These are phyloP conservation scores for Ophion slaviceki DNA, from an alignment of 2,888 invertebrate genomes.

Conservation along the genomic window DNA sequence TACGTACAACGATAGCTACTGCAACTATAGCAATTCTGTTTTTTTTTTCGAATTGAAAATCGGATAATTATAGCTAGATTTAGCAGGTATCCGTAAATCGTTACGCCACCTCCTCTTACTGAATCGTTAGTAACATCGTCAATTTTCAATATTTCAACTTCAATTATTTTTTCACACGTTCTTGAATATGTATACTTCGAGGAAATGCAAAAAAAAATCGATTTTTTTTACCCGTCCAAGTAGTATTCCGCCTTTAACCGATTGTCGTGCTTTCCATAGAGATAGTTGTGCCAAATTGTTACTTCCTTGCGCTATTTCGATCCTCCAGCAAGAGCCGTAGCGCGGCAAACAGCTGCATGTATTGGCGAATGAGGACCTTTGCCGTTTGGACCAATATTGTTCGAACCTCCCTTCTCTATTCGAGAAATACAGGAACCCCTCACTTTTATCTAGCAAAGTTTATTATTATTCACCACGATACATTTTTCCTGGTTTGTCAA, in stretches of 20 bases:
- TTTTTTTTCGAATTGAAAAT: no score
- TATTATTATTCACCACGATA: not conserved
- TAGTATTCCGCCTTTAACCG: not conserved
- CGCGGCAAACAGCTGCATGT: not conserved
- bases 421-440: slow-evolving; percentile 1
- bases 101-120: no score
- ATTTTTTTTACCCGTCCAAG: no score
- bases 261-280: slow-evolving; percentile 17
- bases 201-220: no score
- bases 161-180: no score
- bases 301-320: slow-evolving; percentile 1
- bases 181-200: no score
- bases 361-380: not conserved
- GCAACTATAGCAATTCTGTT: no score
- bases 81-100: no score
- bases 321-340: not conserved
- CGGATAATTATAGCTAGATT: no score
- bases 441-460: not conserved
- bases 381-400: not conserved
- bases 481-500: not conserved
- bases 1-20: no score
- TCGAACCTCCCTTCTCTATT: not conserved
- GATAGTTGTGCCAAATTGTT: slow-evolving; percentile 20
- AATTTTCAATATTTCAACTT: no score
- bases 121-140: no score